Base-by-base conservation (phyloP, 2,888 invertebrate genomes). In the Agrotis clavis region DNA sequence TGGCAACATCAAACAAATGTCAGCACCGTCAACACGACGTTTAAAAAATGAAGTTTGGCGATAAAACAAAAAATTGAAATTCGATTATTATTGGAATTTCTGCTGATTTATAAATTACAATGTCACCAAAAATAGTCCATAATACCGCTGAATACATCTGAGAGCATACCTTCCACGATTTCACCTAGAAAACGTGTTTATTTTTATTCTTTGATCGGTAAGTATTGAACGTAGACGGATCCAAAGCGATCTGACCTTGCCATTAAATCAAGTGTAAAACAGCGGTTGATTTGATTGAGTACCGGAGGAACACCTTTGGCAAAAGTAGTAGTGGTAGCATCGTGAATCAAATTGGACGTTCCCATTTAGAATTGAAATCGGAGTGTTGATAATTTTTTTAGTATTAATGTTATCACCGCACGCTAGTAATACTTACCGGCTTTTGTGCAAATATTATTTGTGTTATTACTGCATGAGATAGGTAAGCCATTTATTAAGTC, bases 241-340 rank as follows among this genome's bases (percentile, higher is more conserved):
- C 54, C 2, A 72, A 86, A 82, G 72, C 64, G 62, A 56, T 73
- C 56, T 72, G 83, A 74, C 90, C 91, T 90, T 90, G 88, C 84
- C 80, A 75, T 45, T 86, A 73, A 35, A 86, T 87, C 79, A 78
- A 79, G 66, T 79, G 70, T 63, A 79, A 87, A 85, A 81, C 87
- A 84, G 85, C 85, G 86, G 87, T 75, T 85, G 82, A 87, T 87
- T 90, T 88, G 87, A 87, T 86, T 82, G 64, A 79, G 82, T 71
- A 73, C 68, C 69, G 70, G 62, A 71, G 67, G 51, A 71, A 81
- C 83, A 77, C 71, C 84, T 81, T 82, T 89, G 89, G 88, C 88
- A 89, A 67, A 19, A 62, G 72, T 61, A 59, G 70, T 68, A 57
- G 62, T 35, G 13, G 65, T 56, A 60, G 48, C 21, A 67, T 76